phyloP scores from a whole-genome alignment of 2,797 vertebrate species.

The Threskiornis aethiopicus region DNA sequence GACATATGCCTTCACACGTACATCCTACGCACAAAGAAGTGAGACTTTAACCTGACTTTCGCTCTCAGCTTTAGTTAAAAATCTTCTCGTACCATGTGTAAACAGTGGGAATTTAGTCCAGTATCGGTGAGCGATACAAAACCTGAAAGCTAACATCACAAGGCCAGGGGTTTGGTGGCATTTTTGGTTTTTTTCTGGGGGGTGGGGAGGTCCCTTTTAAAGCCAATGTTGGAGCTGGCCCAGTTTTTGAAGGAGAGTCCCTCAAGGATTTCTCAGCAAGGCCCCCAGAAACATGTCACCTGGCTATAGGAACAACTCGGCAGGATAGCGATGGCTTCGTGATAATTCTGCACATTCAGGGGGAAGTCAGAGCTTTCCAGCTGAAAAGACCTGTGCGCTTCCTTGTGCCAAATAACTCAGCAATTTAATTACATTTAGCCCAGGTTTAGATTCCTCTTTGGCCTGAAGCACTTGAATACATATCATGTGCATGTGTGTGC shows the following conservation, averaged over 20 bases:
- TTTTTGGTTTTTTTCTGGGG: neutral
- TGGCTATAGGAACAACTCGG: neutral
- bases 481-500: rapidly evolving
- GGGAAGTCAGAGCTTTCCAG: neutral
- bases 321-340: neutral
- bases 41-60: neutral
- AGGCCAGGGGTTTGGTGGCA: neutral
- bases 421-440: neutral
- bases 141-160: neutral
- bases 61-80: neutral
- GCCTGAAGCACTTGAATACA: neutral
- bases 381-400: neutral
- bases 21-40: neutral
- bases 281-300: neutral
- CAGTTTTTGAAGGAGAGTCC: neutral
- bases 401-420: neutral
- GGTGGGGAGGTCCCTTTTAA: neutral
- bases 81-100: neutral
- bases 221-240: neutral
- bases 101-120: neutral
- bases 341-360: neutral
- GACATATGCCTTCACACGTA: neutral
- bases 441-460: neutral
- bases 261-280: neutral
- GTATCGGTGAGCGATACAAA: neutral